Percentiles rank a stretch among this genome's conserved stretches.
Conservation (phyloP, 2,113 vertebrate species). For the Anser brachyrhynchus region DNA sequence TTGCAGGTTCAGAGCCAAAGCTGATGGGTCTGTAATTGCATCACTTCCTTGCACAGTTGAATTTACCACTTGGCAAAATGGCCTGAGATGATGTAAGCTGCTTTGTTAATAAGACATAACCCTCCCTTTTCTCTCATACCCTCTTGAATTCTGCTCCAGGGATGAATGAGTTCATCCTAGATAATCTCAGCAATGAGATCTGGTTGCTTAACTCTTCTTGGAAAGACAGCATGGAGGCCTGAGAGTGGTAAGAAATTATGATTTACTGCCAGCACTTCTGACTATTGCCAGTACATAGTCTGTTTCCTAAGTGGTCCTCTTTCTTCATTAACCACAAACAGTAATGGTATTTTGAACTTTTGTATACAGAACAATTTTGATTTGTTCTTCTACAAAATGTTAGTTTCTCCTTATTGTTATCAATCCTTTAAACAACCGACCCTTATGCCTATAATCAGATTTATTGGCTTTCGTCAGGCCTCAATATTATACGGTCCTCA, state of each 20-base stretch:
- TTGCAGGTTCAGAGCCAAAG: not conserved
- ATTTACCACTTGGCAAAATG: not conserved
- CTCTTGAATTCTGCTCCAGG: slow-evolving; percentile 3
- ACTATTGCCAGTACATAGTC: not conserved
- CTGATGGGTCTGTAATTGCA: not conserved
- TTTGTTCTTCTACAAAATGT: not conserved
- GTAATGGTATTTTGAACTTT: not conserved
- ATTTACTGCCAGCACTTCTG: not conserved
- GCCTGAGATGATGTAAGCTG: not conserved
- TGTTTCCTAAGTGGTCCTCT: not conserved
- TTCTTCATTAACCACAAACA: not conserved
- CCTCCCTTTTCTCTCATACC: not conserved
- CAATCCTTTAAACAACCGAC: not conserved
- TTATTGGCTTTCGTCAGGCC: not conserved
- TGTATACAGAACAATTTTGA: not conserved
- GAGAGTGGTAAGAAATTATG: not conserved
- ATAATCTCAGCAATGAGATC: slow-evolving; percentile 17
- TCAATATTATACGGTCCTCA: not conserved
- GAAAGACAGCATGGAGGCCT: not conserved
- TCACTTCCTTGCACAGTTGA: not conserved
- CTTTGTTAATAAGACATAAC: not conserved
- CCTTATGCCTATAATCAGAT: not conserved
- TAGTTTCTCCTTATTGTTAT: not conserved
- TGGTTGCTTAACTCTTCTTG: not conserved
- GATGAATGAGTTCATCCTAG: not conserved